Evolutionary conservation across 2,797 vertebrate species (phyloP).

Genomic region (Astyanax mexicanus): DNA sequence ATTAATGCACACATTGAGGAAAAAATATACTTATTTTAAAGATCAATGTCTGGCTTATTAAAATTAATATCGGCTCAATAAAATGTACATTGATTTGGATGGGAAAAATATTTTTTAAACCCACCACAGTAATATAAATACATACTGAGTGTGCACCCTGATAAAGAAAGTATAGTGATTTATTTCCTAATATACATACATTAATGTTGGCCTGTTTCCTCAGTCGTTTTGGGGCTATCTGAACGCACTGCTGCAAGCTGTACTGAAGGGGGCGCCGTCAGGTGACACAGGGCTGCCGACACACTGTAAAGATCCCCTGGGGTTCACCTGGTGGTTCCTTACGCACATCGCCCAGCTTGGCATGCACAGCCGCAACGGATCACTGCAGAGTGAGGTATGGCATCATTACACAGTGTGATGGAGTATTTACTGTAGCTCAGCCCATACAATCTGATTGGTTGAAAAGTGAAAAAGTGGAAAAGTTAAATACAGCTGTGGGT

Average conservation of each 20-base stretch:
- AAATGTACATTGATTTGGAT: too few relatives aligned
- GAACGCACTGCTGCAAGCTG: slow-evolving; percentile 81
- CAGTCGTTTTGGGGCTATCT: slow-evolving; percentile 93
- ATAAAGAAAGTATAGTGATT: background rate
- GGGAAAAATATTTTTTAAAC: too few relatives aligned
- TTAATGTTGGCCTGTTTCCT: slow-evolving; percentile 36
- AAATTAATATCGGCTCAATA: too few relatives aligned
- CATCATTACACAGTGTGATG: background rate
- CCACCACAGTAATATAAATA: too few relatives aligned
- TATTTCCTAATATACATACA: slow-evolving; percentile 15
- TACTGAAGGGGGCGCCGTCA: slow-evolving; percentile 74
- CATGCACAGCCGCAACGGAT: slow-evolving; percentile 84
- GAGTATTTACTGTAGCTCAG: background rate
- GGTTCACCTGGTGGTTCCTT: slow-evolving; percentile 95
- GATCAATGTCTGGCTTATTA: too few relatives aligned
- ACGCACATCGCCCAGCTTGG: slow-evolving; percentile 87
- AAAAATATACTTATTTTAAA: too few relatives aligned
- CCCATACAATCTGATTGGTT: background rate
- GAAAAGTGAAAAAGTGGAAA: too few relatives aligned
- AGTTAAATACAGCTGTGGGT: background rate
- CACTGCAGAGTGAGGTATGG: slow-evolving; percentile 81
- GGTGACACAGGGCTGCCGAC: slow-evolving; percentile 63
- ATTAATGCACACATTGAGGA: too few relatives aligned
- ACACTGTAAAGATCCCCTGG: slow-evolving; percentile 87
- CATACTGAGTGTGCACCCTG: background rate